Percentiles rank a stretch among this genome's conserved stretches.
These are phyloP conservation scores for Hemicrepidius hirtus DNA, from an alignment of 2,888 invertebrate species.

Conservation along the genomic window DNA sequence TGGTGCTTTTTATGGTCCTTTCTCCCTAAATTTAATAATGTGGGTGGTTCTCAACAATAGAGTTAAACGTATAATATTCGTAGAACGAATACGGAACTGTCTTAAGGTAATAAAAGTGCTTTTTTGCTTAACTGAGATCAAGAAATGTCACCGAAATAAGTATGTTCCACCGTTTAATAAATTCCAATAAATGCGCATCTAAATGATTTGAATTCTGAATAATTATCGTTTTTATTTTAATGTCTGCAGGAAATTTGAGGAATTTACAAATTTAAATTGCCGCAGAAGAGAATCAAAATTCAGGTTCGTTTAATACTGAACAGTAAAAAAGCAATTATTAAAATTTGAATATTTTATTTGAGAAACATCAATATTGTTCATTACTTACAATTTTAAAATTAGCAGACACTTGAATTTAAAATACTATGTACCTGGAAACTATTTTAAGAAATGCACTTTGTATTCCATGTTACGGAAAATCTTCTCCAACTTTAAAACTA, in stretches of 20 bases:
- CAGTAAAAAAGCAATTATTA: not conserved
- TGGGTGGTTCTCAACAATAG: slow-evolving; percentile 8
- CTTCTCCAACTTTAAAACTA: no score
- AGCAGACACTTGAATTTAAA: no score
- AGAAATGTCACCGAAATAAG: not conserved
- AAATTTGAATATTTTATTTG: no score
- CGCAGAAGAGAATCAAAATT: not conserved
- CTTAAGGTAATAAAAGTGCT: not conserved
- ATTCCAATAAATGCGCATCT: slow-evolving; percentile 25
- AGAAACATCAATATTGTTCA: not conserved
- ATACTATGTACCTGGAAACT: no score
- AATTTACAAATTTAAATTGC: slow-evolving; percentile 10
- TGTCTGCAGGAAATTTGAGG: not conserved
- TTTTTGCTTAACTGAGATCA: not conserved
- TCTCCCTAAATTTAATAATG: slow-evolving; percentile 17
- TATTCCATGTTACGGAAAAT: no score
- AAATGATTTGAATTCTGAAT: slow-evolving; percentile 22
- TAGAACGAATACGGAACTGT: not conserved
- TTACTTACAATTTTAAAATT: no score
- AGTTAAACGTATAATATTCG: not conserved
- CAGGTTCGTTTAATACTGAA: not conserved
- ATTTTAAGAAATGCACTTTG: no score
- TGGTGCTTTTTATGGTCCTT: slow-evolving; percentile 9
- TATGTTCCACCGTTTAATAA: slow-evolving; percentile 4
- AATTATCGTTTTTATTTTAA: slow-evolving; percentile 18